phyloP scores from a whole-genome alignment of 1,140 invertebrate genomes.

The Pseudomyrmex dendroicus region DNA sequence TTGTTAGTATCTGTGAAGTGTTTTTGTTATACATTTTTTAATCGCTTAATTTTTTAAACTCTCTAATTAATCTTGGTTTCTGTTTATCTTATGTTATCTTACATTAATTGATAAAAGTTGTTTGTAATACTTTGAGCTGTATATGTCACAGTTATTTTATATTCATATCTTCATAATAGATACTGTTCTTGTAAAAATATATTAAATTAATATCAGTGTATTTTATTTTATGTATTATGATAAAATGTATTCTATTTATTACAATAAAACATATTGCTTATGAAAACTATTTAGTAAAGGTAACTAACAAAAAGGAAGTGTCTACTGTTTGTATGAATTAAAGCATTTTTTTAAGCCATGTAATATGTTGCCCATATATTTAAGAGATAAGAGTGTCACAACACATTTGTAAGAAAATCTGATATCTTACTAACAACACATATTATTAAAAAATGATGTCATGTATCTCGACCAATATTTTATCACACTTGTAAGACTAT shows the following conservation, averaged over 20 bases:
- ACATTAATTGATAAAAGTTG: not conserved
- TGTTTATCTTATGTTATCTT: not conserved
- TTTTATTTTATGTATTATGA: not conserved
- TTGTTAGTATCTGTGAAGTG: not conserved
- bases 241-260: no score
- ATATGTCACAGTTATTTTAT: not conserved
- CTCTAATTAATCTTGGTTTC: not conserved
- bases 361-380: not conserved
- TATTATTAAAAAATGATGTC: constrained; percentile 25
- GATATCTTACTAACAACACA: not conserved
- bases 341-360: no score
- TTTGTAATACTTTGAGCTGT: not conserved
- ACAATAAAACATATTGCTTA: no score
- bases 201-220: not conserved
- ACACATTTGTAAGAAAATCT: not conserved
- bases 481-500: constrained; percentile 32
- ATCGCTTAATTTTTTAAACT: not conserved
- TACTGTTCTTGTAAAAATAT: constrained; percentile 10
- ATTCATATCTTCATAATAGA: not conserved
- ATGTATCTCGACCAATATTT: constrained; percentile 8
- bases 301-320: no score
- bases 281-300: no score
- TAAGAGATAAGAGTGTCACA: not conserved
- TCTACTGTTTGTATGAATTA: no score
- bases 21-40: not conserved